Base-by-base conservation (phyloP, 2,888 invertebrate genomes). In the Dexiosoma caninum region DNA sequence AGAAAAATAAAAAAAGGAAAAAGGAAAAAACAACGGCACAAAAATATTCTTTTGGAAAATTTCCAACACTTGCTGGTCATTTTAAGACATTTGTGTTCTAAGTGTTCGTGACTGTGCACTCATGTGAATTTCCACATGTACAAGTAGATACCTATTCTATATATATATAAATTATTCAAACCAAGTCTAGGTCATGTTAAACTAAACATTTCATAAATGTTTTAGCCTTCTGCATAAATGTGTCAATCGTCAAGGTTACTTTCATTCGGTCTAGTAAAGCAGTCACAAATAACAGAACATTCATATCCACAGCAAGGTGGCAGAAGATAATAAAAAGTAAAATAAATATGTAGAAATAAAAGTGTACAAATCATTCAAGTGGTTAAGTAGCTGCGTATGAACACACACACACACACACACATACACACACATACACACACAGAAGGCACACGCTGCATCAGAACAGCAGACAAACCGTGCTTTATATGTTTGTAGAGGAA, bases 201-300 rank as follows among this genome's bases (percentile, higher is more conserved):
- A 66, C 70, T 64, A 64, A 66, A 70, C 46, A 32, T 70, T 70
- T 79, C 53, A 70, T 59, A 75, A 75, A 81, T 72, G 60, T 69
- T 77, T 78, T 77, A 71, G 72, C 72, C 78, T 72, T 78, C 78
- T 78, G 67, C 44, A 19, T 81, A 75, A 84, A 86, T 87, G 81
- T 88, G 87, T 87, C 88, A 88, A 86, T 87, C 88, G 88, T 87
- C 88, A 87, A 88, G 87, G 88, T 88, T 88, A 88, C 88, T 88
- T 88, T 88, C 87, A 87, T 88, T 88, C 87, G 84, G 85, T 84
- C 85, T 83, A 70, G 70, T 67, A 66, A 66, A 49, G 53, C 46
- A 49, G 12, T 9, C 19, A 53, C 10, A 8, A 23, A 37, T 0
- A 30, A 27, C 12, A 4, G 9, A 37, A n/a, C 53, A 51, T 27